Evolutionary conservation across 2,113 vertebrate species (phyloP).

Genomic region (Scytalopus superciliaris): DNA sequence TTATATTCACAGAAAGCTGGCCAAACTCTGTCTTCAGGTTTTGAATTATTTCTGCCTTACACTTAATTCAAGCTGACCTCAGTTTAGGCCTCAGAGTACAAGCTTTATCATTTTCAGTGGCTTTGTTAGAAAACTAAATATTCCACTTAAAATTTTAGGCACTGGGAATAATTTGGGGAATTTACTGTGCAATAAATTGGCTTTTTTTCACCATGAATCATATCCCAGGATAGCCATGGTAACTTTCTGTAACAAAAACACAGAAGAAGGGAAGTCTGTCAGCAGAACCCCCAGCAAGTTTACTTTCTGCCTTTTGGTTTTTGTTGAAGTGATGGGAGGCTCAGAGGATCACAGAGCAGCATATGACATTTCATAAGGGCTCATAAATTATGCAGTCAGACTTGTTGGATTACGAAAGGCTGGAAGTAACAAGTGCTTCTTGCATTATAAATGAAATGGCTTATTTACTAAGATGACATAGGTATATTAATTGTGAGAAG

Average conservation of each 20-base stretch:
- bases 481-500: slow-evolving; percentile 15
- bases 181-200: neutral
- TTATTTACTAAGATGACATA: slow-evolving; percentile 25
- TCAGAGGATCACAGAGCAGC: neutral
- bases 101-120: neutral
- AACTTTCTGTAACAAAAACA: neutral
- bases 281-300: neutral
- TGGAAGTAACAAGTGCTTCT: slow-evolving; percentile 42
- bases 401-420: slow-evolving; percentile 25
- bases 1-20: neutral
- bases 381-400: slow-evolving; percentile 53
- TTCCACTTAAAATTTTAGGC: neutral
- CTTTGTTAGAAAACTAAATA: neutral
- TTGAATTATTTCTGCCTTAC: neutral
- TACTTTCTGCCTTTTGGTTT: slow-evolving; percentile 1
- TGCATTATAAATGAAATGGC: slow-evolving; percentile 35
- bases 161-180: neutral
- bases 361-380: neutral
- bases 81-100: neutral
- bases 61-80: neutral
- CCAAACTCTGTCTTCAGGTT: neutral
- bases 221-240: neutral
- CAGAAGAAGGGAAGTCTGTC: neutral
- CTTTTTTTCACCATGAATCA: neutral
- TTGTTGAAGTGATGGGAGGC: neutral